These are phyloP conservation scores for Falco cherrug DNA, from an alignment of 2,797 vertebrate genomes.

Conservation along the genomic window DNA sequence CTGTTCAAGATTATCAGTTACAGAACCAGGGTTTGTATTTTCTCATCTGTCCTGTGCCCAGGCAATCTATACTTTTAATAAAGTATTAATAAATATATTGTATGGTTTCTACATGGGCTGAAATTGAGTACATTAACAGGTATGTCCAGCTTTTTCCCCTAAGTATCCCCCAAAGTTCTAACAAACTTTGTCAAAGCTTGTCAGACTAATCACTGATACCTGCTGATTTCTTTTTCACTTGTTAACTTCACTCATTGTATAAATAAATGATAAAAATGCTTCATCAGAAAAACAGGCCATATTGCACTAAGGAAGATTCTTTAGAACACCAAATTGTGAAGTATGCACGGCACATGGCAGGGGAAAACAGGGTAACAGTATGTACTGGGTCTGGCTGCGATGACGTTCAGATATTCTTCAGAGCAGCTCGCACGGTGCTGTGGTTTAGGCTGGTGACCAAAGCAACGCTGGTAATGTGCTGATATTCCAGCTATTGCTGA, in stretches of 20 bases:
- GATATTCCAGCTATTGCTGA: not conserved
- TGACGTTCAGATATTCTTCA: not conserved
- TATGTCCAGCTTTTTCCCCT: not conserved
- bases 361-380: not conserved
- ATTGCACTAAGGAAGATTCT: not conserved
- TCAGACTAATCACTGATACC: not conserved
- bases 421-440: not conserved
- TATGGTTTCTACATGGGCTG: not conserved
- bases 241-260: not conserved
- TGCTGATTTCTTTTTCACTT: not conserved
- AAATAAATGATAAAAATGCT: not conserved
- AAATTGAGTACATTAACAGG: not conserved
- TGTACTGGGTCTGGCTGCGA: not conserved
- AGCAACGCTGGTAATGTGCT: not conserved
- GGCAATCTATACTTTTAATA: not conserved
- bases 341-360: not conserved
- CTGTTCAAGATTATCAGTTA: not conserved
- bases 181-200: not conserved
- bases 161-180: not conserved
- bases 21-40: not conserved
- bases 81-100: not conserved
- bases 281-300: not conserved
- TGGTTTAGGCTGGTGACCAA: not conserved
- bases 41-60: not conserved
- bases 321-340: not conserved